Percentiles rank a stretch among this genome's conserved stretches.
Evolutionary conservation across 2,113 vertebrate genomes (phyloP).

Genomic region (Piliocolobus tephrosceles): DNA sequence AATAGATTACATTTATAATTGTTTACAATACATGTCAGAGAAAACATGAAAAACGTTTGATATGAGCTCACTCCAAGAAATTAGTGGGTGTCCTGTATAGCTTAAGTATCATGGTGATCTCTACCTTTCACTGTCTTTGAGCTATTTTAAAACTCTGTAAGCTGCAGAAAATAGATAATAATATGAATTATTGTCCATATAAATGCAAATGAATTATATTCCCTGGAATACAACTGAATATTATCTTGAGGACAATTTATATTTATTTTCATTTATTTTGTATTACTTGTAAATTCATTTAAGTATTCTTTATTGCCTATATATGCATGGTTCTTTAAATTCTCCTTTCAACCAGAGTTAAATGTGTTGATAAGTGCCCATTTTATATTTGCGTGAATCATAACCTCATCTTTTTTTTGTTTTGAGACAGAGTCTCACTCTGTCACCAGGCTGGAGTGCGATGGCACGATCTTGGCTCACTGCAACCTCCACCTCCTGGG

Average conservation of each 20-base stretch:
- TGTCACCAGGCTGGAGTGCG: too few relatives aligned
- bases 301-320: background rate
- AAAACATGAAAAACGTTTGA: background rate
- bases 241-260: background rate
- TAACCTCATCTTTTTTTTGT: background rate
- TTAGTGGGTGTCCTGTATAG: background rate
- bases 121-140: background rate
- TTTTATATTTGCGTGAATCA: background rate
- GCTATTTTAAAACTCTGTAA: background rate
- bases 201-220: constrained; percentile 30
- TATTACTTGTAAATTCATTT: background rate
- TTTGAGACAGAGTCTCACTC: too few relatives aligned
- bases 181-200: background rate
- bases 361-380: background rate
- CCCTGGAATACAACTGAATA: background rate
- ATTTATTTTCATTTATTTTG: background rate
- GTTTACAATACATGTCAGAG: background rate
- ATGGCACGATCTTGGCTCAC: too few relatives aligned
- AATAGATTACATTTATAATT: background rate
- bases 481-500: too few relatives aligned
- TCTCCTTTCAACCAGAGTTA: background rate
- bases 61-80: background rate
- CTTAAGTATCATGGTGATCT: background rate
- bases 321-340: background rate
- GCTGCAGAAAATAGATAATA: background rate